Percentiles rank a stretch among this genome's conserved stretches.
phyloP scores from a whole-genome alignment of 2,113 vertebrate genomes.

The Eptesicus fuscus region DNA sequence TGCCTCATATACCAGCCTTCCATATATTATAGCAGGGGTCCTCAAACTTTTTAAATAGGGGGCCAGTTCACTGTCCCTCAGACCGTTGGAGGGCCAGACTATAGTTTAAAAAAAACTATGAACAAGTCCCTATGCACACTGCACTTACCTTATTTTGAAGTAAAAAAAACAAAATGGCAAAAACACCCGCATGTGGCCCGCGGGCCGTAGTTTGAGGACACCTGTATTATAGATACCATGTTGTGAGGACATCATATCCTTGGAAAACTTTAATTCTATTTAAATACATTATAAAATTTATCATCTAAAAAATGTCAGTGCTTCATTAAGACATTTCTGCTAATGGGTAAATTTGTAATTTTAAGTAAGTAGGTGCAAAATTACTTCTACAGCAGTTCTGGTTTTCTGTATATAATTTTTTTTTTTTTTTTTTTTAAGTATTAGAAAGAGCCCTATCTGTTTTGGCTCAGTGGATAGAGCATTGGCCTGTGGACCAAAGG shows the following conservation, averaged over 20 bases:
- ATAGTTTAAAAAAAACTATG: too few relatives aligned
- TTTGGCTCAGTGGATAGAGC: too few relatives aligned
- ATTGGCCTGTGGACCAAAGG: too few relatives aligned
- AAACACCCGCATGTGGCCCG: too few relatives aligned
- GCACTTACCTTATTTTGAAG: too few relatives aligned
- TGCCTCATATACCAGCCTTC: background rate
- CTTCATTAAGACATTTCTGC: slow-evolving; percentile 5
- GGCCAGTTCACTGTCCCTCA: too few relatives aligned
- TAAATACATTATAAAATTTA: background rate
- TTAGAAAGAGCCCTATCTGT: too few relatives aligned
- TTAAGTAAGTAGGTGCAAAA: slow-evolving; percentile 15
- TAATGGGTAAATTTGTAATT: background rate
- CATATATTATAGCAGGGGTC: background rate
- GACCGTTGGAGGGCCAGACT: too few relatives aligned
- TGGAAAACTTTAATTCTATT: background rate
- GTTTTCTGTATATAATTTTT: background rate
- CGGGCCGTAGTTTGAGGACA: too few relatives aligned
- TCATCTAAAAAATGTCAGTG: background rate
- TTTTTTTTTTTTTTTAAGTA: background rate
- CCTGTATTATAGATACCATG: background rate
- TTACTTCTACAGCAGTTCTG: background rate
- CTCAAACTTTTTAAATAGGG: too few relatives aligned
- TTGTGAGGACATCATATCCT: background rate
- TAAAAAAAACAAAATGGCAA: too few relatives aligned
- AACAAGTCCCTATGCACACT: too few relatives aligned